Base-by-base conservation (phyloP, 2,113 vertebrate genomes). In the Thamnaconus septentrionalis region DNA sequence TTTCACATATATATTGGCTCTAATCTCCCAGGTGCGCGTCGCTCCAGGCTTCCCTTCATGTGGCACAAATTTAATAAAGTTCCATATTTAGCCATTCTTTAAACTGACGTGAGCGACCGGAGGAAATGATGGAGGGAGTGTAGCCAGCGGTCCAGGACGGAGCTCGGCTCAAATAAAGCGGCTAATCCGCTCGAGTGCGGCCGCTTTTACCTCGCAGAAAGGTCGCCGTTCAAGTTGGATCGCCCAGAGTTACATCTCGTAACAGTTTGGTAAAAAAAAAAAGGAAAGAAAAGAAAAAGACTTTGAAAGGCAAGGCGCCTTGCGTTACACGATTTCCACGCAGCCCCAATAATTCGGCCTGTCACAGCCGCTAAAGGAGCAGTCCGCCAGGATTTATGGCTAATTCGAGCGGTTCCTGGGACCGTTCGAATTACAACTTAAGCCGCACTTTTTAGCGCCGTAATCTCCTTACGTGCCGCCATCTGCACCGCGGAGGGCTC, bases 311-410 rank as follows among this genome's bases (percentile, higher is more conserved):
- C 88, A 91, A 93, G 90, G 92, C 90, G 81, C 93, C 93, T 93
- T 94, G 94, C 94, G 94, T 93, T 95, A 91, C 88, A 94, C 95
- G 93, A 92, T 93, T 94, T 89, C 91, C 92, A 90, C 91, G 94
- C 92, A 92, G 50, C 50, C 18, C 7, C 44, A 93, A 96, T 95
- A 94, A 96, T 95, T 96, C 91, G 94, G 91, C 90, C 91, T 94
- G 94, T 96, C 96, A 96, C 94, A 95, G 94, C 92, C 94, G 93
- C 91, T 95, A 68, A 40, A 88, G 87, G 89, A 88, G 90, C 91
- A 91, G 92, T 94, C 93, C 91, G 93, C 90, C 80, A 93, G 93
- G 92, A 94, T 95, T 95, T 93, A 94, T 94, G 93, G 90, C 87
- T 92, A 92, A 92, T 93, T 92, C 93, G 94, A 94, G 92, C 93